Base-by-base conservation (phyloP, 1,140 invertebrate genomes). In the Plutomurus gul region DNA sequence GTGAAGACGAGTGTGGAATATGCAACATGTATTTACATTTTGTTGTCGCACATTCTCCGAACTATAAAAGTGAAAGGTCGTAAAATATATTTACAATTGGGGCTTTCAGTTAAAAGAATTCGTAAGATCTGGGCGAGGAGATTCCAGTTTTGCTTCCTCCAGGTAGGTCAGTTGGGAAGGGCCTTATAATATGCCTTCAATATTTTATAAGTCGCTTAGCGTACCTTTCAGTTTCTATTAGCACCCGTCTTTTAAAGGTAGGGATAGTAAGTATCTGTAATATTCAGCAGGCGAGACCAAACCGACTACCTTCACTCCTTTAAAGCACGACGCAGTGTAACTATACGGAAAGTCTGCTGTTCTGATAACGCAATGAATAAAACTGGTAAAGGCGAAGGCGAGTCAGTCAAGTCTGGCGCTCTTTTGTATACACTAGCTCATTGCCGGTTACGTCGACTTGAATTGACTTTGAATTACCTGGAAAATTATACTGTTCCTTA, bases 111-210 rank as follows among this genome's bases (percentile, higher is more conserved):
- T 5, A n/a, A 65, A 65, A 65, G 36, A n/a, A 36, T n/a, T 65
- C 36, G n/a, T 65, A 30, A 65, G 36, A 65, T 65, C 56, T 65
- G 56, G 56, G 56, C 36, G 30, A 33, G 56, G 56, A n/a, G n/a
- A n/a, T n/a, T n/a, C n/a, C n/a, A n/a, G n/a, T n/a, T n/a, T n/a
- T n/a, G n/a, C n/a, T n/a, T n/a, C 56, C 36, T 33, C 27, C 56
- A 65, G 56, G 56, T 65, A 65, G 56, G 56, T 65, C 56, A 65
- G 27, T 65, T 65, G 56, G 56, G 56, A 65, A 65, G 56, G 56
- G 56, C 56, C n/a, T 13, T 65, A 30, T 36, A 16, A n/a, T 7
- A 30, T 65, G 25, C 36, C 13, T 10, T n/a, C 27, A n/a, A 65
- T 65, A 33, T 43, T 43, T 13, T 43, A 43, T 43, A 43, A 43